These are phyloP conservation scores for Chionis minor DNA, from an alignment of 2,113 vertebrate genomes.

Conservation along the genomic window DNA sequence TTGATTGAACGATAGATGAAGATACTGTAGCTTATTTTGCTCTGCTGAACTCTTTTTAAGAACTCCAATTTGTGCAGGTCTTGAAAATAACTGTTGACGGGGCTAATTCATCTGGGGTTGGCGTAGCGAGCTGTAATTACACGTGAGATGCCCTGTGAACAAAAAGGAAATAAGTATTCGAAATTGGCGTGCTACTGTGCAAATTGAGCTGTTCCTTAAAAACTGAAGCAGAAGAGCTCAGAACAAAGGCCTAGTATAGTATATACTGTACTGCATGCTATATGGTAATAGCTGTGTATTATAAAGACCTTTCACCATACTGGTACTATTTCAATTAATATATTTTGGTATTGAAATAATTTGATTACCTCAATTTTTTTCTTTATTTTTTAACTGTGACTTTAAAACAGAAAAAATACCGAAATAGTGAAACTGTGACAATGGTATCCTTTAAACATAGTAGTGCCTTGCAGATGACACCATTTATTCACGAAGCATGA, in stretches of 20 bases:
- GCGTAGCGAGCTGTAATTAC: not conserved
- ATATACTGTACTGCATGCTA: constrained; percentile 62
- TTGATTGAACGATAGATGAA: constrained; percentile 73
- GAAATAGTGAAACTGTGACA: constrained; percentile 73
- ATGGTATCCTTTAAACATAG: constrained; percentile 54
- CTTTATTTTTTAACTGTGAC: constrained; percentile 82
- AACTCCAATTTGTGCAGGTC: constrained; percentile 69
- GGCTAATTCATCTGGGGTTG: not conserved
- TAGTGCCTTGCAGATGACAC: constrained; percentile 79
- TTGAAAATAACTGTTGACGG: not conserved
- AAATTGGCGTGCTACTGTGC: not conserved
- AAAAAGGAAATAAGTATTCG: not conserved
- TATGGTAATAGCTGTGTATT: constrained; percentile 61
- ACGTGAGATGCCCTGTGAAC: not conserved
- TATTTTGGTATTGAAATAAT: constrained; percentile 74
- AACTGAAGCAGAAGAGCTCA: constrained; percentile 26
- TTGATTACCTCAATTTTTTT: constrained; percentile 80
- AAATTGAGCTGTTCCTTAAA: constrained; percentile 68
- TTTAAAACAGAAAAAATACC: constrained; percentile 54
- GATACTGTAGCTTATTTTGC: constrained; percentile 66
- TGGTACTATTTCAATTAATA: constrained; percentile 72
- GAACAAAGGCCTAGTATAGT: constrained; percentile 23
- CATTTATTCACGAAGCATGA: not conserved
- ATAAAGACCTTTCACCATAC: constrained; percentile 90
- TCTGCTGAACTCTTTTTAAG: constrained; percentile 84